These are phyloP conservation scores for Lepilemur ruficaudatus DNA, from an alignment of 2,797 vertebrate species.

Conservation along the genomic window DNA sequence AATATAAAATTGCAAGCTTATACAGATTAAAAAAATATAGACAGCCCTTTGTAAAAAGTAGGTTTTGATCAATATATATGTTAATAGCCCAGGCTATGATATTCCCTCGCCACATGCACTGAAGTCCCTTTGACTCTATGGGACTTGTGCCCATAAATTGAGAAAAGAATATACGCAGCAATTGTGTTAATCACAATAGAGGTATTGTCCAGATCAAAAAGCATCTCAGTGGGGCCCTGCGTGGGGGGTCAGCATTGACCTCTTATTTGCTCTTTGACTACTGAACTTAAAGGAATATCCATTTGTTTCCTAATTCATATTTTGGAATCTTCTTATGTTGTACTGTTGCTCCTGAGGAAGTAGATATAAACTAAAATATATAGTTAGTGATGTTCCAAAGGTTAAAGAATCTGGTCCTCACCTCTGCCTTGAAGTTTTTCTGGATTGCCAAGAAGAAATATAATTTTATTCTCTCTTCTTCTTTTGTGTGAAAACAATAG, in stretches of 20 bases:
- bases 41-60: background rate
- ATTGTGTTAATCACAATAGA: conserved; percentile 67
- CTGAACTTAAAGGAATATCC: conserved; percentile 6
- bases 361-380: background rate
- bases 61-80: background rate
- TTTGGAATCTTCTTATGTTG: conserved; percentile 32
- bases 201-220: conserved; percentile 72
- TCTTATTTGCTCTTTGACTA: conserved; percentile 61
- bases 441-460: background rate
- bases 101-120: conserved; percentile 7
- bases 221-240: conserved; percentile 46
- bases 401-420: background rate
- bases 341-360: background rate
- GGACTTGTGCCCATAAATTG: conserved; percentile 59
- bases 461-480: background rate
- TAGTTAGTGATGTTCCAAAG: background rate
- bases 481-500: background rate
- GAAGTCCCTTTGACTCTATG: conserved; percentile 38
- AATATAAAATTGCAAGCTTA: conserved; percentile 22
- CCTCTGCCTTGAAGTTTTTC: background rate
- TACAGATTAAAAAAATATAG: background rate
- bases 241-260: background rate
- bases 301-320: conserved; percentile 17
- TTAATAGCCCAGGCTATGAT: conserved; percentile 36
- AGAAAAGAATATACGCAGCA: conserved; percentile 56